phyloP scores from a whole-genome alignment of 2,797 vertebrate species.

The Helostoma temminkii region DNA sequence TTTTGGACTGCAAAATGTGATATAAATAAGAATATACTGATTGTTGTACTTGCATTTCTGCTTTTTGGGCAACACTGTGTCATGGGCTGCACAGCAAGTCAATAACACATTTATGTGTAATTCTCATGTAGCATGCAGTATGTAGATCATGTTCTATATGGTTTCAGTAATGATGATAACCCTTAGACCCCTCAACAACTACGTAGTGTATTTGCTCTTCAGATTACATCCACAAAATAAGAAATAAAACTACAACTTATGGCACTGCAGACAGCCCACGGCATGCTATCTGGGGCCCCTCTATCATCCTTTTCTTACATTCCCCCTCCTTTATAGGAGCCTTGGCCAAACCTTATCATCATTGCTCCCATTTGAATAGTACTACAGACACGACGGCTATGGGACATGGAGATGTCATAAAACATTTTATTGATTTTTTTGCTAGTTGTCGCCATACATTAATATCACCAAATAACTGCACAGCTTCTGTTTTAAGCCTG shows the following conservation, averaged over 20 bases:
- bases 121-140: slow-evolving; percentile 33
- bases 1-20: neutral
- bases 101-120: slow-evolving; percentile 46
- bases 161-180: slow-evolving; percentile 56
- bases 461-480: slow-evolving; percentile 70
- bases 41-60: too few relatives aligned
- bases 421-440: slow-evolving; percentile 66
- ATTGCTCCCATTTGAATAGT: slow-evolving; percentile 70
- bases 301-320: slow-evolving; percentile 56
- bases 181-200: slow-evolving; percentile 57
- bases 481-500: slow-evolving; percentile 51
- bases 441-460: slow-evolving; percentile 70
- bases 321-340: slow-evolving; percentile 40
- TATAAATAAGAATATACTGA: neutral
- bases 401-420: slow-evolving; percentile 66
- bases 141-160: slow-evolving; percentile 43
- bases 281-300: slow-evolving; percentile 67
- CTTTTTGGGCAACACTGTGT: neutral
- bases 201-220: slow-evolving; percentile 68
- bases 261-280: slow-evolving; percentile 63
- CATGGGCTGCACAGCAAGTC: neutral
- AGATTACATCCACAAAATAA: slow-evolving; percentile 72
- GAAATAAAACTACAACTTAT: slow-evolving; percentile 77
- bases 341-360: slow-evolving; percentile 71
- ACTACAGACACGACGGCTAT: slow-evolving; percentile 60